Conservation (phyloP, 2,113 vertebrate genomes). For the Patagioenas fasciata region DNA sequence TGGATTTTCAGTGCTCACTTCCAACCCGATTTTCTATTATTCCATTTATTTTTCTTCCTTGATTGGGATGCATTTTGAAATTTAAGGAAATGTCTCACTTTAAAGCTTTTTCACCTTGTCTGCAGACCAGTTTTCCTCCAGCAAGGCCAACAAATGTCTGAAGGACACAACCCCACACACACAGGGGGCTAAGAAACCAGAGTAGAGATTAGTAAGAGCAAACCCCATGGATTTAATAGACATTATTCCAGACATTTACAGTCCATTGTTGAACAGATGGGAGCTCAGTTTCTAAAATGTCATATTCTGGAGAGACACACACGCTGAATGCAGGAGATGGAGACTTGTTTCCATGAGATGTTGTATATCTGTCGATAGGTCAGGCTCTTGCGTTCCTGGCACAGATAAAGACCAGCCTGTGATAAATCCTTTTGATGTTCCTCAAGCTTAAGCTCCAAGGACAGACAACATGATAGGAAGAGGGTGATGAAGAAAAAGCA, state of each 20-base stretch:
- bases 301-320: fast-evolving
- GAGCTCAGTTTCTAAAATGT: not conserved
- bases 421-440: not conserved
- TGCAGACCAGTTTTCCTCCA: not conserved
- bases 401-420: not conserved
- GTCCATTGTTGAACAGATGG: not conserved
- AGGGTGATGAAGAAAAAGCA: not conserved
- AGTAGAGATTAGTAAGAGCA: fast-evolving
- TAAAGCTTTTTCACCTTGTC: fast-evolving
- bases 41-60: not conserved
- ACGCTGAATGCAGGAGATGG: fast-evolving
- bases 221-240: not conserved
- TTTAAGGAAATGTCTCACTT: not conserved
- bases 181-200: not conserved
- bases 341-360: not conserved
- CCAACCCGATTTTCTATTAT: not conserved
- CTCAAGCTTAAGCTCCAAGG: not conserved
- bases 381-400: not conserved
- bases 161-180: not conserved
- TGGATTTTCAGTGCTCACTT: not conserved
- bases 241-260: not conserved
- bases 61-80: not conserved
- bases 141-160: not conserved
- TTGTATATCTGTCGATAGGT: fast-evolving
- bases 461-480: not conserved